Percentiles rank a stretch among this genome's conserved stretches.
Evolutionary conservation across 2,888 invertebrate species (phyloP).

Genomic region (Amphipoea oculea): DNA sequence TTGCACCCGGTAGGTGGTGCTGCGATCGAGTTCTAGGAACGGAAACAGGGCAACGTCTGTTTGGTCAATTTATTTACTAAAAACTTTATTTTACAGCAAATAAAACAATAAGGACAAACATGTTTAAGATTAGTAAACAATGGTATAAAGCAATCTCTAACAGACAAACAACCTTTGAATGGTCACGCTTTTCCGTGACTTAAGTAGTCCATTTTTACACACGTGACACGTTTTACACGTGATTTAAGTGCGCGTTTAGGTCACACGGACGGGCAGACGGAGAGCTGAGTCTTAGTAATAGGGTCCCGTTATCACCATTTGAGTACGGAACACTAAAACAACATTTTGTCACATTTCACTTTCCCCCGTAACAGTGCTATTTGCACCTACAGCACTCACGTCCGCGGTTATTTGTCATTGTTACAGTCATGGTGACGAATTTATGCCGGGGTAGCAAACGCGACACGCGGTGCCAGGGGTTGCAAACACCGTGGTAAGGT

Average conservation of each 20-base stretch:
- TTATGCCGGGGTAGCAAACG: constrained; percentile 60
- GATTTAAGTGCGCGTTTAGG: too few relatives aligned
- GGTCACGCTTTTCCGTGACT: too few relatives aligned
- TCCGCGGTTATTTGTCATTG: constrained; percentile 62
- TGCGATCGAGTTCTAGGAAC: too few relatives aligned
- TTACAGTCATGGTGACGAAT: constrained; percentile 63
- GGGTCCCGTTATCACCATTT: not conserved
- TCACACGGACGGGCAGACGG: not conserved
- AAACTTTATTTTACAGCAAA: not conserved
- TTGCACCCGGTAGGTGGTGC: too few relatives aligned
- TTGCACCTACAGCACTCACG: constrained; percentile 53
- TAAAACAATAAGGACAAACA: not conserved
- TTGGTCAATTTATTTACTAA: too few relatives aligned
- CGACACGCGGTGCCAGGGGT: constrained; percentile 23
- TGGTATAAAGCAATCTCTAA: not conserved
- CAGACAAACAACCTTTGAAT: not conserved
- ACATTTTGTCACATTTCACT: constrained; percentile 5
- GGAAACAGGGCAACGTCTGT: too few relatives aligned
- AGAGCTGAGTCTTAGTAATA: not conserved
- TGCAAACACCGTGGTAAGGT: constrained; percentile 20
- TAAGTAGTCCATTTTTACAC: too few relatives aligned
- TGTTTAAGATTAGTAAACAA: not conserved
- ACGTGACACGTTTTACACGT: too few relatives aligned
- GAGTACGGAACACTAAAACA: not conserved
- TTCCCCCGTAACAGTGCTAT: constrained; percentile 27